Percentiles rank a stretch among this genome's conserved stretches.
Conservation (phyloP, 2,888 invertebrate genomes). For the Euplagia quadripunctaria region DNA sequence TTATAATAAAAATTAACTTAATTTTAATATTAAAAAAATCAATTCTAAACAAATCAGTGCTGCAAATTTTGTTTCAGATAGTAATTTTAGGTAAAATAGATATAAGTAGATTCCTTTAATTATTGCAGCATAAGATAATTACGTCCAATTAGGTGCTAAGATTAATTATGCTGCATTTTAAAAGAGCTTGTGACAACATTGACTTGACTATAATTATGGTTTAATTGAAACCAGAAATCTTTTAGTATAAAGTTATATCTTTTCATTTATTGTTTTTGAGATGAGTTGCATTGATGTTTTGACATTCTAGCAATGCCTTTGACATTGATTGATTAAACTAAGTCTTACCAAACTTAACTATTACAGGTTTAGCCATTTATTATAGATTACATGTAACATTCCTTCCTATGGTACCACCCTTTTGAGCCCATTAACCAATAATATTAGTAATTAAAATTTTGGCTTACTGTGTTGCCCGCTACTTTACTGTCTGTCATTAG, state of each 20-base stretch:
- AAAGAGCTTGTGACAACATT: background rate
- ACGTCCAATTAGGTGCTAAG: slow-evolving; percentile 30
- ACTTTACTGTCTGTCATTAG: too few relatives aligned
- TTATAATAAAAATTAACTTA: background rate
- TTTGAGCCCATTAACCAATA: too few relatives aligned
- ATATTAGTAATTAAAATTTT: too few relatives aligned
- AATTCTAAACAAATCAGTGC: background rate
- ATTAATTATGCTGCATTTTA: slow-evolving; percentile 11
- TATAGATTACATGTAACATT: too few relatives aligned
- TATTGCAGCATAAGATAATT: slow-evolving; percentile 21
- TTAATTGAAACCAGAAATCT: background rate
- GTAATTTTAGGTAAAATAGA: background rate
- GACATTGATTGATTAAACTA: too few relatives aligned
- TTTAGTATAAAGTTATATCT: background rate
- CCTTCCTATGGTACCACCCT: too few relatives aligned
- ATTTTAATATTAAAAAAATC: background rate
- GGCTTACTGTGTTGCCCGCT: too few relatives aligned
- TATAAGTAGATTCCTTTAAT: background rate
- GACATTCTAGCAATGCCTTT: too few relatives aligned
- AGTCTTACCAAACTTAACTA: too few relatives aligned
- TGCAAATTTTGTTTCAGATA: background rate
- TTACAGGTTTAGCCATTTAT: too few relatives aligned
- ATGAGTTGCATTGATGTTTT: background rate
- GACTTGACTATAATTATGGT: background rate
- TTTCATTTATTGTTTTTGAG: background rate